Conservation (phyloP, 2,888 invertebrate genomes). For the Eupithecia exiguata region DNA sequence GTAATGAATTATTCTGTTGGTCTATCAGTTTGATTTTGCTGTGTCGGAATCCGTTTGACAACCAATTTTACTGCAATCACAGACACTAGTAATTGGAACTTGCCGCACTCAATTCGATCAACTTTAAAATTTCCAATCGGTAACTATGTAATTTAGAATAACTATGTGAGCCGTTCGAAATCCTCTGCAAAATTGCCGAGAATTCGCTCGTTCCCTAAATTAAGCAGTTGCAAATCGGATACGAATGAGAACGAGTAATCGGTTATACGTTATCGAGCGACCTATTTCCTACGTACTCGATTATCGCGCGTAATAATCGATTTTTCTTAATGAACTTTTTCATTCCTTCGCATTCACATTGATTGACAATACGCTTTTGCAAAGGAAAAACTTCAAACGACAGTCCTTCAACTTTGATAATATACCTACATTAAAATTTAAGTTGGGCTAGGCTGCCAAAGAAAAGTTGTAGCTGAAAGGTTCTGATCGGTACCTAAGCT, state of each 20-base stretch:
- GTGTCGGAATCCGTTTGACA: background rate
- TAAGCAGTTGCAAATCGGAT: conserved; percentile 45
- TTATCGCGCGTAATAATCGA: conserved; percentile 49
- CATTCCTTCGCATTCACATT: conserved; percentile 35
- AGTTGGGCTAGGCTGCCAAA: background rate
- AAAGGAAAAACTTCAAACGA: background rate
- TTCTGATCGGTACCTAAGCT: background rate
- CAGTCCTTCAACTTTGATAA: background rate
- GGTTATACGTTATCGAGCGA: conserved; percentile 55
- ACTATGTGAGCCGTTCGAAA: background rate
- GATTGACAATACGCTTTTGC: conserved; percentile 28
- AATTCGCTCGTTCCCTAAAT: conserved; percentile 22
- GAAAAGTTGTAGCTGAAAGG: background rate
- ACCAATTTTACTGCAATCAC: background rate
- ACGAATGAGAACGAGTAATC: conserved; percentile 50
- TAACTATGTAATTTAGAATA: too few species aligned
- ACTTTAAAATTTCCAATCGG: too few species aligned
- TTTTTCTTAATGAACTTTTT: conserved; percentile 45
- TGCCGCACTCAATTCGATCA: background rate
- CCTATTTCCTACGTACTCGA: conserved; percentile 55
- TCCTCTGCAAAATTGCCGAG: conserved; percentile 11
- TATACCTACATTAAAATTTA: background rate
- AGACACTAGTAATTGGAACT: background rate
- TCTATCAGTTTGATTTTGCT: background rate
- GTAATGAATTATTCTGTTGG: background rate